These are phyloP conservation scores for Cherax quadricarinatus DNA, from an alignment of 1,140 invertebrate genomes.

Conservation along the genomic window DNA sequence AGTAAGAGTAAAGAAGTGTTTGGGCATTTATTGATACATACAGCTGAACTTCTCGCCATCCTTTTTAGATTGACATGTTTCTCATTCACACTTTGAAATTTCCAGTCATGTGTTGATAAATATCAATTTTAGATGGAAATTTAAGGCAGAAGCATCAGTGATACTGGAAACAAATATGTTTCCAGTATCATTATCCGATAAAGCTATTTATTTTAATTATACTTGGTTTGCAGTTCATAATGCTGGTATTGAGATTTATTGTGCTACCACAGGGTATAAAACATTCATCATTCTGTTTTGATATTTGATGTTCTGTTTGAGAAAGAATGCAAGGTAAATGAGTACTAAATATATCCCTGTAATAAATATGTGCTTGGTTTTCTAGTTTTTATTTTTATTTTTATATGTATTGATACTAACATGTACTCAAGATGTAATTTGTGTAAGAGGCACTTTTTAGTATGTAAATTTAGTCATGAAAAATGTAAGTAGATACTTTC, in stretches of 20 bases:
- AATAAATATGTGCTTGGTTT: background rate
- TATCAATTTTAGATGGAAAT: slow-evolving; percentile 36
- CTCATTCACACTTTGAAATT: slow-evolving; percentile 25
- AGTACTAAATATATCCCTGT: background rate
- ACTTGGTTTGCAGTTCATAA: background rate
- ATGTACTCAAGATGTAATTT: background rate
- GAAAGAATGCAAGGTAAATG: background rate
- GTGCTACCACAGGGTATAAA: background rate
- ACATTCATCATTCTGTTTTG: background rate
- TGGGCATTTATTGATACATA: slow-evolving; percentile 5
- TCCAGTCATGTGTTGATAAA: slow-evolving; percentile 31
- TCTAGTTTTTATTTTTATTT: background rate
- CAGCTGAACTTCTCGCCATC: slow-evolving; percentile 18
- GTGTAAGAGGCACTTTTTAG: background rate
- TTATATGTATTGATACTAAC: background rate
- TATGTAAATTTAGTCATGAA: background rate
- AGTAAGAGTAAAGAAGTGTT: background rate
- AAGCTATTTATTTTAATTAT: slow-evolving; percentile 13
- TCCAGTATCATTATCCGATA: slow-evolving; percentile 2
- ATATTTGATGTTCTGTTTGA: background rate
- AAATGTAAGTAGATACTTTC: background rate
- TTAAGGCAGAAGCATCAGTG: slow-evolving; percentile 23
- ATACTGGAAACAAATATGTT: slow-evolving; percentile 20
- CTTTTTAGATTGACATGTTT: slow-evolving; percentile 13
- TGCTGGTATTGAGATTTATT: background rate